Conservation (phyloP, 37 sponge, comb jelly and placozoan genomes). For the Tethya wilhelma region DNA sequence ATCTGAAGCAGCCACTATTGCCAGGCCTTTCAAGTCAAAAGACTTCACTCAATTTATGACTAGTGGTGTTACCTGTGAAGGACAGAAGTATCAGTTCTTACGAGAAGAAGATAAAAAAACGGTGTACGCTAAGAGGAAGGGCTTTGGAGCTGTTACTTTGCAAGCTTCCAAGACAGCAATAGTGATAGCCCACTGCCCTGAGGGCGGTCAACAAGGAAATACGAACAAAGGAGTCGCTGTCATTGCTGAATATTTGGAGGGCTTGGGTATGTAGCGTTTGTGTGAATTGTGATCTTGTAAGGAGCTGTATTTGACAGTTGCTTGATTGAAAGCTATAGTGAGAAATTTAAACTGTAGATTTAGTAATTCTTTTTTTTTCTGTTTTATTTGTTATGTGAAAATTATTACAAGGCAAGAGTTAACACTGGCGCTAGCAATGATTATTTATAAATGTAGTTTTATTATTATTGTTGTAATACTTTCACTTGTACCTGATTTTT, state of each 20-base stretch:
- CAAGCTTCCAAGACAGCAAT: conserved; percentile 87
- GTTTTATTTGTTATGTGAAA: background rate
- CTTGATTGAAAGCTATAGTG: background rate
- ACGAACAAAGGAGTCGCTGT: conserved; percentile 79
- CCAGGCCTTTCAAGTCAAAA: conserved; percentile 70
- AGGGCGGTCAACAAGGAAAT: conserved; percentile 87
- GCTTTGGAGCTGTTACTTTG: conserved; percentile 66
- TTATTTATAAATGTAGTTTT: too few species aligned
- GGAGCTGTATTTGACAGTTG: background rate
- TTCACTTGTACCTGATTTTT: too few species aligned
- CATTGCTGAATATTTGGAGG: conserved; percentile 87
- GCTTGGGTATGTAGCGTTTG: conserved; percentile 74
- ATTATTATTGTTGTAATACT: too few species aligned
- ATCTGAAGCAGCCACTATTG: conserved; percentile 65
- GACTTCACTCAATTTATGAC: conserved; percentile 85
- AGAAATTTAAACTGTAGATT: background rate
- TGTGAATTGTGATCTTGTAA: background rate
- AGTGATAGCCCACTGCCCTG: conserved; percentile 86
- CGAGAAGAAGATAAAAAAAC: conserved; percentile 78
- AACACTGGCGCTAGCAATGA: too few species aligned
- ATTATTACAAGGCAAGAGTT: too few species aligned
- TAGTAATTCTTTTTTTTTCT: background rate
- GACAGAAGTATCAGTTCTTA: conserved; percentile 80
- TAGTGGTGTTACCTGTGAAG: conserved; percentile 44
- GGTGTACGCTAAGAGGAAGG: conserved; percentile 79